A percentile compares a stretch with the other conserved stretches of the same genome.
phyloP scores from a whole-genome alignment of 2,113 vertebrate species.

The Willisornis vidua region DNA sequence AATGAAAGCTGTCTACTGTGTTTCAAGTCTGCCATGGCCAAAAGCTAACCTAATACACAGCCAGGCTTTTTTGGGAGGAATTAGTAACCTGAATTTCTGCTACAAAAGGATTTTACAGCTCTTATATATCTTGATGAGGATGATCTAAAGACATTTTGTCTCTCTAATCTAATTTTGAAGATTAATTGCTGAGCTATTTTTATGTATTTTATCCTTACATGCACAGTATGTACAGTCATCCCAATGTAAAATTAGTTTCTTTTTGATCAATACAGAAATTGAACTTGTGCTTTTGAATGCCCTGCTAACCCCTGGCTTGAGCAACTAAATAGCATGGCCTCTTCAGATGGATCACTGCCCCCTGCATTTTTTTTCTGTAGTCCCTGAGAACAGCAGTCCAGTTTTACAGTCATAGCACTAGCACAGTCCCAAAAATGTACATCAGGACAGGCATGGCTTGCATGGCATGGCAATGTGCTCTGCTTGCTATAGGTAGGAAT shows the following conservation, averaged over 20 bases:
- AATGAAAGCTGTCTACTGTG: background rate
- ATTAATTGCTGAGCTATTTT: background rate
- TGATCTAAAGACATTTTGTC: background rate
- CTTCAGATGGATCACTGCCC: background rate
- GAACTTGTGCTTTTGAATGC: background rate
- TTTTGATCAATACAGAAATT: background rate
- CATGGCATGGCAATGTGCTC: rapidly evolving
- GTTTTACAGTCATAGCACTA: background rate
- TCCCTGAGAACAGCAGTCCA: background rate
- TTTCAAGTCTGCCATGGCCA: background rate
- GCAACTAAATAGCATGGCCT: background rate
- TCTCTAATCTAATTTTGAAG: background rate
- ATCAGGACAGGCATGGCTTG: background rate
- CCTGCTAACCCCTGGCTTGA: background rate
- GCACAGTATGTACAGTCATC: background rate
- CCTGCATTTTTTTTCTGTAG: background rate
- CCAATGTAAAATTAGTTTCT: background rate
- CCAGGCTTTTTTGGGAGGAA: background rate
- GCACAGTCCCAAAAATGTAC: background rate
- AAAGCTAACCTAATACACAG: background rate
- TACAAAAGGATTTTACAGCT: background rate
- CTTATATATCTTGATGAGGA: background rate
- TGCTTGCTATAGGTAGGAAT: background rate
- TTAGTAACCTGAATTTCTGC: background rate
- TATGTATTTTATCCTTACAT: background rate